phyloP scores from a whole-genome alignment of 1,140 invertebrate species.

The Cyclina sinensis region DNA sequence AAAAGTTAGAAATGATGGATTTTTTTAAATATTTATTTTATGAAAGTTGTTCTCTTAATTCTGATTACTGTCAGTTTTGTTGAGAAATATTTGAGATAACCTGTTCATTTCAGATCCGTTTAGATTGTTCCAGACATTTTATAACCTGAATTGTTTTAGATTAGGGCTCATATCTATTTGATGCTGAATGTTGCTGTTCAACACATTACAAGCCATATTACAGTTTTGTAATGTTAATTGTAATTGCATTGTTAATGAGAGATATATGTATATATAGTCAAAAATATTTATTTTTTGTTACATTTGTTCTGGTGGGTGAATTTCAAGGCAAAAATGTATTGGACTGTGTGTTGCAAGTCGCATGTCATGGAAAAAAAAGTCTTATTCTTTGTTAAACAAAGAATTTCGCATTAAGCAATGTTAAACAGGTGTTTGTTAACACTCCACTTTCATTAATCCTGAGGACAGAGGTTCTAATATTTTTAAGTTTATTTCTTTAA shows the following conservation, averaged over 20 bases:
- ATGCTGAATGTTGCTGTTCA: not conserved
- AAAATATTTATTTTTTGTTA: conserved; percentile 48
- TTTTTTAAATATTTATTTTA: too few relatives aligned
- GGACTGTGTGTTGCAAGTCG: not conserved
- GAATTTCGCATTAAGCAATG: not conserved
- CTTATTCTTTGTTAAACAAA: not conserved
- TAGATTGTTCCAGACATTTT: too few relatives aligned
- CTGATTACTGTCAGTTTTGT: too few relatives aligned
- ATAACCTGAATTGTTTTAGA: too few relatives aligned
- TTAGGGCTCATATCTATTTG: not conserved
- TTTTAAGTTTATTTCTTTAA: too few relatives aligned
- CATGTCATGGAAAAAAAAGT: not conserved
- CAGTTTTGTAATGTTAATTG: not conserved
- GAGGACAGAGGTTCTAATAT: too few relatives aligned
- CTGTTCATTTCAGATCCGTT: too few relatives aligned
- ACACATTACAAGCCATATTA: not conserved
- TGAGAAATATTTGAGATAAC: too few relatives aligned
- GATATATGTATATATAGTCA: conserved; percentile 50
- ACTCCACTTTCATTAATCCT: too few relatives aligned
- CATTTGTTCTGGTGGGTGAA: conserved; percentile 23
- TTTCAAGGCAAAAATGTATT: not conserved
- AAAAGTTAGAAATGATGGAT: too few relatives aligned
- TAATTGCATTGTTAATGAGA: conserved; percentile 30
- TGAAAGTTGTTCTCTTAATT: too few relatives aligned
- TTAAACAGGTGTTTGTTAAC: not conserved